phyloP scores from a whole-genome alignment of 2,113 vertebrate species.

The Melanerpes formicivorus region DNA sequence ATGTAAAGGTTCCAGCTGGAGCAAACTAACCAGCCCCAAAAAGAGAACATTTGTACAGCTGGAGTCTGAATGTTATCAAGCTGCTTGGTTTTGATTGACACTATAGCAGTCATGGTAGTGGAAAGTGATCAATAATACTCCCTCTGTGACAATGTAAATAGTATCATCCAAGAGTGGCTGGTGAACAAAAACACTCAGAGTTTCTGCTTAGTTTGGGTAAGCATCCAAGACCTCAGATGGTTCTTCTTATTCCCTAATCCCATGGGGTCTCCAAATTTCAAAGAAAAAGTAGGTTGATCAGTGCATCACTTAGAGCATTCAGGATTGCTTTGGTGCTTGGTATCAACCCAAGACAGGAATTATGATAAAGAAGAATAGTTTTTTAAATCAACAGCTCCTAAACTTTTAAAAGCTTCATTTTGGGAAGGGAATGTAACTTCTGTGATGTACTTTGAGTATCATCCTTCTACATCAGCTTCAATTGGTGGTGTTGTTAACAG shows the following conservation, averaged over 20 bases:
- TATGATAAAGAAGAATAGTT: not conserved
- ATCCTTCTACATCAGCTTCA: not conserved
- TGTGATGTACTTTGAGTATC: not conserved
- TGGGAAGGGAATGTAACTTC: not conserved
- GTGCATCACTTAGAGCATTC: not conserved
- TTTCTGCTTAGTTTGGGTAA: not conserved
- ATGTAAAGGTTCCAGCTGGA: slow-evolving; percentile 47
- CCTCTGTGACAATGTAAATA: slow-evolving; percentile 18
- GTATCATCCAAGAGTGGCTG: not conserved
- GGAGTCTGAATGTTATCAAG: slow-evolving; percentile 34
- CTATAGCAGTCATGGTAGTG: not conserved
- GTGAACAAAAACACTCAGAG: not conserved
- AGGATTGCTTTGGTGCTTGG: not conserved
- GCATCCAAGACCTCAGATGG: not conserved
- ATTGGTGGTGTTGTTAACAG: not conserved
- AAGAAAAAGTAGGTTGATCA: not conserved
- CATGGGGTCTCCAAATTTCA: not conserved
- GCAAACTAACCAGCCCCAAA: slow-evolving; percentile 36
- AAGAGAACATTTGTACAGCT: slow-evolving; percentile 51
- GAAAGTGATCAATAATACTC: slow-evolving; percentile 33
- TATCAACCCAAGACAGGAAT: not conserved
- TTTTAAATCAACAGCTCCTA: not conserved
- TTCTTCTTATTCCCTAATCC: not conserved
- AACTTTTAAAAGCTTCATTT: not conserved
- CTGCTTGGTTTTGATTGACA: slow-evolving; percentile 45